These are phyloP conservation scores for Drosophila flavopinicola DNA, from an alignment of 2,888 invertebrate species.

Conservation along the genomic window DNA sequence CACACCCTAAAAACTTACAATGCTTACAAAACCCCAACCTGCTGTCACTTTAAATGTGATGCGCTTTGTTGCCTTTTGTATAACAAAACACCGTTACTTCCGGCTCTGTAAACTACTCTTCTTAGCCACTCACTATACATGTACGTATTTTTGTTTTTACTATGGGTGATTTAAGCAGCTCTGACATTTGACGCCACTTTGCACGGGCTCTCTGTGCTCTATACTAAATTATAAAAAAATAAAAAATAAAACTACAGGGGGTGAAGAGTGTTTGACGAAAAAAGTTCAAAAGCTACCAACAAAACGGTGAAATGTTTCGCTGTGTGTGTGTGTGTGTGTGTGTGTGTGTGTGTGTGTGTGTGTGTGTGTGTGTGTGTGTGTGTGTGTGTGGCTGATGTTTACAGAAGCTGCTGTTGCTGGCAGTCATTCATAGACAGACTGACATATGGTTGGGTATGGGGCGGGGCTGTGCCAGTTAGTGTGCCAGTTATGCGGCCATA, in stretches of 20 bases:
- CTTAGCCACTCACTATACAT: neutral
- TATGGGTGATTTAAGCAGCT: constrained; percentile 67
- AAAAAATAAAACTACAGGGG: constrained; percentile 3
- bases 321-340: constrained; percentile 14
- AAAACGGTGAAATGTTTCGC: constrained; percentile 25
- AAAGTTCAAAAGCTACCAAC: constrained; percentile 32
- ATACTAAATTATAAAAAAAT: constrained; percentile 24
- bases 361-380: constrained; percentile 19
- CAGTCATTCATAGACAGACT: constrained; percentile 63
- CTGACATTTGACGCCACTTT: constrained; percentile 78
- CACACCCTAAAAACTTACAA: neutral
- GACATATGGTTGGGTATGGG: constrained; percentile 52
- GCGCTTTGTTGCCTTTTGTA: constrained; percentile 68
- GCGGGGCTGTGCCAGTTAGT: constrained; percentile 43
- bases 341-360: constrained; percentile 16
- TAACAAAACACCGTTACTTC: constrained; percentile 52
- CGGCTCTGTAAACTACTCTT: constrained; percentile 40
- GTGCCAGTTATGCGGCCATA: constrained; percentile 73
- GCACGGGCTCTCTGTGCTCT: constrained; percentile 14
- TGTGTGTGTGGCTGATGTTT: constrained; percentile 40
- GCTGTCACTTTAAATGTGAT: constrained; percentile 62
- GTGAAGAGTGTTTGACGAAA: constrained; percentile 7
- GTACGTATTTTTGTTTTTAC: constrained; percentile 31
- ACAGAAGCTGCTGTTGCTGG: constrained; percentile 29
- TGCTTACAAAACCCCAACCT: constrained; percentile 30